Percentiles rank a stretch among this genome's conserved stretches.
These are phyloP conservation scores for Stenurella melanura DNA, from an alignment of 2,888 invertebrate genomes.

Conservation along the genomic window DNA sequence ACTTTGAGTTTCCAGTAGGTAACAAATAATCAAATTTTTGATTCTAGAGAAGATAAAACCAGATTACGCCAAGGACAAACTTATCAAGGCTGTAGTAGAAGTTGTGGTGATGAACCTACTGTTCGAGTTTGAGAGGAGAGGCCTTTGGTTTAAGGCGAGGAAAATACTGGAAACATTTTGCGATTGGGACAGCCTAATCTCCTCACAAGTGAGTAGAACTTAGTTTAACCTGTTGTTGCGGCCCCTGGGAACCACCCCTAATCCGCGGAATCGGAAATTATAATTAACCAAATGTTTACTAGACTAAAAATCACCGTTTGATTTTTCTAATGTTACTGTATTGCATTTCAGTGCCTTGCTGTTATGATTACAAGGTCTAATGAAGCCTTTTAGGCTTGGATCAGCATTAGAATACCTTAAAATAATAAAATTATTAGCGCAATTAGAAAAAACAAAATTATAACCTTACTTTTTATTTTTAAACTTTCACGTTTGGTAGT, in stretches of 20 bases:
- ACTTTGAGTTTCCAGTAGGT: too few relatives aligned
- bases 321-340: background rate
- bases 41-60: slow-evolving; percentile 51
- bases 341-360: background rate
- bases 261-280: too few relatives aligned
- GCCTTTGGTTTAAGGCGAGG: slow-evolving; percentile 43
- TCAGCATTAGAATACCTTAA: background rate
- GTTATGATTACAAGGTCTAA: slow-evolving; percentile 5
- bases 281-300: too few relatives aligned
- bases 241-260: too few relatives aligned
- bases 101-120: slow-evolving; percentile 59
- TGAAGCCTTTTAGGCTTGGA: background rate
- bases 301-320: background rate
- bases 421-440: background rate
- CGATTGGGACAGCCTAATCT: slow-evolving; percentile 60
- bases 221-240: too few relatives aligned
- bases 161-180: slow-evolving; percentile 54
- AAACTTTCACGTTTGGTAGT: background rate
- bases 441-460: background rate
- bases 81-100: slow-evolving; percentile 55
- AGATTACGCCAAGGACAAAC: slow-evolving; percentile 41
- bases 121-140: slow-evolving; percentile 50
- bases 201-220: slow-evolving; percentile 58
- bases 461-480: slow-evolving; percentile 25
- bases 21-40: background rate